Base-by-base conservation (phyloP, 2,113 vertebrate genomes). In the Chionodraco myersi region DNA sequence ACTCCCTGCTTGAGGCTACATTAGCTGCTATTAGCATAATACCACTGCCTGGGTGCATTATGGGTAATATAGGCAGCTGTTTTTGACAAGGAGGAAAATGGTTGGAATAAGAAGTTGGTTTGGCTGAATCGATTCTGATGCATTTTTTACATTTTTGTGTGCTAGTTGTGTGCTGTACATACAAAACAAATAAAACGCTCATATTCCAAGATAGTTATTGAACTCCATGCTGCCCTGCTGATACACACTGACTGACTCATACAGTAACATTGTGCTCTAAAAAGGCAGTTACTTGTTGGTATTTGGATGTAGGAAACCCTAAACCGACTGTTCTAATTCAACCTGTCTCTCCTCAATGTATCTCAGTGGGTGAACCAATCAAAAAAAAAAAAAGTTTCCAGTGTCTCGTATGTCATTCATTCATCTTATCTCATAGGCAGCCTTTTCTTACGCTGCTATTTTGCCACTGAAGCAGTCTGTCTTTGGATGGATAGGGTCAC, bases 401-500 rank as follows among this genome's bases (percentile, higher is more conserved):
- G 21, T 72, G n/a, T 54, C 60, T 10, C 7, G 16, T 48, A 44
- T 44, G 65, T 58, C 45, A 49, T 47, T 48, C 54, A 63, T 36
- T 65, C 60, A 65, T 68, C 52, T 18, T 41, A 26, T 15, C 61
- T 63, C 45, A 66, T 41, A 54, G 30, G 56, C 53, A 73, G 53
- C 75, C 64, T 75, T 67, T 83, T 21, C 21, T 21, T 21, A 21
- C 18, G 1, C 10, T 52, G 48, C 68, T 59, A 41, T 66, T 62
- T 76, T 73, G 48, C 62, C 36, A 30, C 66, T 70, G 53, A 64
- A 67, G 59, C 73, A 52, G 44, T 63, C 74, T 72, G 67, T 67
- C 47, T 54, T 53, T 44, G 49, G 72, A 86, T 66, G 73, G 54
- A 86, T 49, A 71, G 54, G 79, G 72, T 88, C 79, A 51, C 52